A percentile compares a stretch with the other conserved stretches of the same genome.
Evolutionary conservation across 2,888 invertebrate genomes (phyloP).

Genomic region (Trachelus iudaicus): DNA sequence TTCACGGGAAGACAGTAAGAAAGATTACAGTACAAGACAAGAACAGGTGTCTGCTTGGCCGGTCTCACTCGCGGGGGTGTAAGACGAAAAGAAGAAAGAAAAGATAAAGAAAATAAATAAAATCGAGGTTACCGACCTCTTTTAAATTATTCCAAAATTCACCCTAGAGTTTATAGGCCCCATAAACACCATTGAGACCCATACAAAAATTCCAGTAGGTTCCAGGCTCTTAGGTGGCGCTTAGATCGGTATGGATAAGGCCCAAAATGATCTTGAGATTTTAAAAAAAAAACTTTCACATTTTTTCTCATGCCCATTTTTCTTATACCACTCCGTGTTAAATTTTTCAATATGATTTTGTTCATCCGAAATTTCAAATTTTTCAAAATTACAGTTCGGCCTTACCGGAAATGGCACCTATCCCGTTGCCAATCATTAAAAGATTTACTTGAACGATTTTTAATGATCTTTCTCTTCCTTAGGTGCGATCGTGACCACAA

Average conservation of each 20-base stretch:
- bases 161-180: not conserved
- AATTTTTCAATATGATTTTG: not conserved
- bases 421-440: not conserved
- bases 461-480: conserved; percentile 3
- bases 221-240: not conserved
- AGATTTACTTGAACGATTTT: conserved; percentile 11
- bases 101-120: not conserved
- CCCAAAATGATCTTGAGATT: not conserved
- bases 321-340: not conserved
- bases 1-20: not conserved
- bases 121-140: not conserved
- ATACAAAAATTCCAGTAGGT: not conserved
- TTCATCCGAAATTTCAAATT: not conserved
- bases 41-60: not conserved
- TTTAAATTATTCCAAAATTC: not conserved
- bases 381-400: not conserved
- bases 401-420: not conserved
- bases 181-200: not conserved
- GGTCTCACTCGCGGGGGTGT: not conserved
- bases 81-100: not conserved
- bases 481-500: not conserved
- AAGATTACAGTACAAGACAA: not conserved
- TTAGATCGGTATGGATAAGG: not conserved
- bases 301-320: not conserved
- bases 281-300: not conserved